A percentile compares a stretch with the other conserved stretches of the same genome.
Evolutionary conservation across 2,888 invertebrate genomes (phyloP).

Genomic region (Lithophane socia): DNA sequence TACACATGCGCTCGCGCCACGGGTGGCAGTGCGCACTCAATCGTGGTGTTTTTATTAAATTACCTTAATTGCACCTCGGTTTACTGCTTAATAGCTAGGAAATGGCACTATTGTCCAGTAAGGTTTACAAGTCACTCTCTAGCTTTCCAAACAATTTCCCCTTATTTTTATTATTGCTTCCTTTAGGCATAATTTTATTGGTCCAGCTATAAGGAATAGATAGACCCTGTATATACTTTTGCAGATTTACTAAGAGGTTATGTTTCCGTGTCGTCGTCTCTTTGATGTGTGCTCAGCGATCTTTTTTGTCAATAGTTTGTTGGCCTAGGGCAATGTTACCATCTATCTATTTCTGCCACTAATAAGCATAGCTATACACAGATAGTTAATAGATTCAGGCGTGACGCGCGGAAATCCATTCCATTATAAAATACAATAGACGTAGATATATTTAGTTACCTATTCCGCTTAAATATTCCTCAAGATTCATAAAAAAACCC

Average conservation of each 20-base stretch:
- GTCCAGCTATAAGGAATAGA: not conserved
- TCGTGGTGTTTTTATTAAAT: conserved; percentile 68
- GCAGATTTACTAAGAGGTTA: not conserved
- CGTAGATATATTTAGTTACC: too few species aligned
- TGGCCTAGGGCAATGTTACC: too few species aligned
- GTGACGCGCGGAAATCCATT: too few species aligned
- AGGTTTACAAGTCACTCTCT: conserved; percentile 39
- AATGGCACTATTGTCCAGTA: conserved; percentile 64
- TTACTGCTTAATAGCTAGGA: conserved; percentile 64
- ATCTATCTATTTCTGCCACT: too few species aligned
- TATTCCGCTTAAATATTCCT: too few species aligned
- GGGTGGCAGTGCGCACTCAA: conserved; percentile 66
- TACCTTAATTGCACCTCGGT: conserved; percentile 65
- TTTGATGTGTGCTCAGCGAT: not conserved
- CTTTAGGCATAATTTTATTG: not conserved
- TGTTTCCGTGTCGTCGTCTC: not conserved
- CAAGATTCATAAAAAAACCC: too few species aligned
- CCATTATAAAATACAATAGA: too few species aligned
- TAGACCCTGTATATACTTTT: not conserved
- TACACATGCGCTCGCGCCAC: conserved; percentile 61
- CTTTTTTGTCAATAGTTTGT: not conserved
- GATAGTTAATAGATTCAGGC: too few species aligned
- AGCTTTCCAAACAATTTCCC: conserved; percentile 31
- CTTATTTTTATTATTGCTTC: conserved; percentile 5
- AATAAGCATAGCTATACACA: too few species aligned